Conservation (phyloP, 2,797 vertebrate species). For the Danio kyathit region DNA sequence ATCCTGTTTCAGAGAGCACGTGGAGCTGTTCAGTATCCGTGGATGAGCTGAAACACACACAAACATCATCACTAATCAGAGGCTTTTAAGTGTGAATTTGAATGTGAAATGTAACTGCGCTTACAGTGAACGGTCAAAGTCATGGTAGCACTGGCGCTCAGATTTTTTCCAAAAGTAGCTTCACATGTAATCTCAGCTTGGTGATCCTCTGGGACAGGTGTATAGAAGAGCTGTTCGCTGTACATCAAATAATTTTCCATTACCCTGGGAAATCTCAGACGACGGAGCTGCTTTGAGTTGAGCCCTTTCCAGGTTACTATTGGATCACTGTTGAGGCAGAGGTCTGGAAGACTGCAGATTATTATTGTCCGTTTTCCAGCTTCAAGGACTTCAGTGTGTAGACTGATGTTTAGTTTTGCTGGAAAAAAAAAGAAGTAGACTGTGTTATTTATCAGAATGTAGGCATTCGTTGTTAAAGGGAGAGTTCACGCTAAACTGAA, state of each 20-base stretch:
- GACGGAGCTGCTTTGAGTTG: not conserved
- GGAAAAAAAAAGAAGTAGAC: not conserved
- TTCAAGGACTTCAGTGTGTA: not conserved
- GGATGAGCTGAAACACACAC: conserved; percentile 8
- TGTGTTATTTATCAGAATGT: not conserved
- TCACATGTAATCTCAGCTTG: conserved; percentile 17
- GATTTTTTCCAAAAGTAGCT: conserved; percentile 5
- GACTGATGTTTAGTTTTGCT: conserved; percentile 2
- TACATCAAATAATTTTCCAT: not conserved
- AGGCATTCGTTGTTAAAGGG: not conserved
- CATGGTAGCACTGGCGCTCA: not conserved
- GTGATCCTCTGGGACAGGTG: not conserved
- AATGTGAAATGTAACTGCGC: not conserved
- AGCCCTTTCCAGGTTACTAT: conserved; percentile 9
- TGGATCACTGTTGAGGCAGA: not conserved
- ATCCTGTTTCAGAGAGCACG: conserved; percentile 4
- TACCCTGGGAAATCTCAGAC: not conserved
- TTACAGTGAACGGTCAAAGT: conserved; percentile 4
- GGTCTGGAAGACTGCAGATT: not conserved
- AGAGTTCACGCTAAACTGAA: not conserved
- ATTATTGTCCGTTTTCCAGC: not conserved
- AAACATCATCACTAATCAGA: not conserved
- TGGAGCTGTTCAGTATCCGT: conserved; percentile 31
- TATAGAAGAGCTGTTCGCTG: not conserved
- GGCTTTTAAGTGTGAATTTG: not conserved